Evolutionary conservation across 2,113 vertebrate species (phyloP), one percentile per base, ranked within the genome.

Genomic region (Limnothrissa miodon): DNA sequence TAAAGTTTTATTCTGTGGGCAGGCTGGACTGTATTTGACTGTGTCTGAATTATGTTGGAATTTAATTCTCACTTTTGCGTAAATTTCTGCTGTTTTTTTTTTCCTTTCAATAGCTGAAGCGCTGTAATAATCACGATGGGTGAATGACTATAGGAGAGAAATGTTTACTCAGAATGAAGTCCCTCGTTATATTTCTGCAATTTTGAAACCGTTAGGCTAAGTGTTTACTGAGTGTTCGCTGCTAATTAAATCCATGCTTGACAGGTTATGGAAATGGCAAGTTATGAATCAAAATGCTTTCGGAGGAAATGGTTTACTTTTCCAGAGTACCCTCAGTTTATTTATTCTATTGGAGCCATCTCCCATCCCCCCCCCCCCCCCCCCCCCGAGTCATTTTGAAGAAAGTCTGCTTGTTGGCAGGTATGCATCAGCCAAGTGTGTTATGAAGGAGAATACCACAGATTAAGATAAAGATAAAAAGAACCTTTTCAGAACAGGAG

Each of bases 211-310:
- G 15, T 74, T 74, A 33, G 29, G 19, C 29, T 74, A 15, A 33
- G 29, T 74, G 13, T 33, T 74, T 33, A 5, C 33, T 39, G 29
- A 36, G 66, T 74, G 66, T 33, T 36, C 29, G 15, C 21, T 23
- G 25, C 66, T 74, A 74, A 74, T 74, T 74, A 74, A 74, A 74
- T 74, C 66, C 66, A 74, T 13, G 66, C 29, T 74, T 74, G 66
- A 74, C 66, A 74, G 66, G 36, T 74, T 33, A 74, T 74, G 66
- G 66, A 74, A 74, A 74, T 74, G 13, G 25, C 29, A 36, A 33
- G 25, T 74, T 74, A 74, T 74, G 66, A 74, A 74, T 74, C 66
- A 39, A 74, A 74, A 74, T 36, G 66, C 66, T 74, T 74, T 33
- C 29, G 2, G 66, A 74, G 66, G 66, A 33, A 11, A 17, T 8